Base-by-base conservation (phyloP, 2,888 invertebrate species). In the Charanyca ferruginea region DNA sequence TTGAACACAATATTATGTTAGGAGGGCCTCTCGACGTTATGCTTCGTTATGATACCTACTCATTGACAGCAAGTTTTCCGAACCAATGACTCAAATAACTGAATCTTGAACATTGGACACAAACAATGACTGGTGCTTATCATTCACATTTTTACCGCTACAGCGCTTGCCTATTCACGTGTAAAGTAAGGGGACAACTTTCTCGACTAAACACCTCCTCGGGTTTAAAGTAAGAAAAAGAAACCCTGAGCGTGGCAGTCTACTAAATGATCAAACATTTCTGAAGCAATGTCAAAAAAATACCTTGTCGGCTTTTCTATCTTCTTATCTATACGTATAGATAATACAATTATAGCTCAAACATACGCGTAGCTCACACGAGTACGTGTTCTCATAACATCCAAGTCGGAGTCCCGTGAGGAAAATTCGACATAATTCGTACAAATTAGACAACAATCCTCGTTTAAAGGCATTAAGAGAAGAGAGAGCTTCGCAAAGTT, bases 391-490 rank as follows among this genome's bases (percentile, higher is more conserved):
- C 64, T 66, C 71, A 74, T 71, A 81, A 70, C 67, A 78, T 66
- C 77, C 71, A 81, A 83, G 83, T 76, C 75, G 63, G 66, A 78
- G 80, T 83, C 86, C 85, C 88, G 79, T 60, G 85, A 83, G 87
- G 86, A 82, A 89, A 89, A 90, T 87, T 89, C 85, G 84, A 87
- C 90, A 91, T 91, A 93, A 92, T 90, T 91, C 91, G 86, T 90
- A 92, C 91, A 94, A 94, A 94, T 94, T 92, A 93, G 92, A 93
- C 92, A 92, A 94, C 94, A 94, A 93, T 93, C 90, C 93, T 88
- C 91, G 87, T 93, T 94, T 91, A 91, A 93, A 92, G 91, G 91
- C 92, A 91, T 92, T 93, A 91, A 92, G 90, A 87, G 89, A 85
- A 85, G 88, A 84, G 90, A 87, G 90, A 88, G 90, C 89, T 87